phyloP scores from a whole-genome alignment of 2,888 invertebrate genomes.

The Cerastis leucographa region DNA sequence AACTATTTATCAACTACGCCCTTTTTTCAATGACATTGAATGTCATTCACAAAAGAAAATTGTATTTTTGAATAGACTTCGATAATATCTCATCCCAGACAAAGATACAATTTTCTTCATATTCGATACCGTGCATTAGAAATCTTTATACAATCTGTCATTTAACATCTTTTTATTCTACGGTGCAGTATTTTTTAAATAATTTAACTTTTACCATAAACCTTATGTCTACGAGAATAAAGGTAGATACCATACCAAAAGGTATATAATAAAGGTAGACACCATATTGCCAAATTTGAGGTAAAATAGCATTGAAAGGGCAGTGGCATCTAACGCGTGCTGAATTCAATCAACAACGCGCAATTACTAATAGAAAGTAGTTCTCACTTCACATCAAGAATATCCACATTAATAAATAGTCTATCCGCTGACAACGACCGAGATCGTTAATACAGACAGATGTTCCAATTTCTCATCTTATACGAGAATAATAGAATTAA shows the following conservation, averaged over 20 bases:
- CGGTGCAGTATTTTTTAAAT: neutral
- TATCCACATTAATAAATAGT: neutral
- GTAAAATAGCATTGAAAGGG: neutral
- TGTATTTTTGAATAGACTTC: neutral
- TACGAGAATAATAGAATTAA: conserved; percentile 26
- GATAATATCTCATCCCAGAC: neutral
- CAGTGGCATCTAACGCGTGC: neutral
- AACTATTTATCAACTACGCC: neutral
- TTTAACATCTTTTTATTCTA: neutral
- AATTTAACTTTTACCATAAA: neutral
- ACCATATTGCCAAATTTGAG: neutral
- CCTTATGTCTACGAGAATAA: neutral
- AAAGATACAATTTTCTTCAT: neutral
- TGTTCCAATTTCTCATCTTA: conserved; percentile 18
- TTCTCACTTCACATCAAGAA: conserved; percentile 2
- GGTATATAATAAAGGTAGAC: no score
- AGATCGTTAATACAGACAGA: conserved; percentile 19
- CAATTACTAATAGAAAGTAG: neutral
- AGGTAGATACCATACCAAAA: no score
- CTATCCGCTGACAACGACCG: neutral
- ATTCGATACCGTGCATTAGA: neutral
- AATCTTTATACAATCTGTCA: neutral
- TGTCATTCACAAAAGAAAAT: no score
- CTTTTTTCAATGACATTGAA: neutral
- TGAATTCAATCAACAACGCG: neutral